Base-by-base conservation (phyloP, 2,888 invertebrate species). In the Trichopria drosophilae region DNA sequence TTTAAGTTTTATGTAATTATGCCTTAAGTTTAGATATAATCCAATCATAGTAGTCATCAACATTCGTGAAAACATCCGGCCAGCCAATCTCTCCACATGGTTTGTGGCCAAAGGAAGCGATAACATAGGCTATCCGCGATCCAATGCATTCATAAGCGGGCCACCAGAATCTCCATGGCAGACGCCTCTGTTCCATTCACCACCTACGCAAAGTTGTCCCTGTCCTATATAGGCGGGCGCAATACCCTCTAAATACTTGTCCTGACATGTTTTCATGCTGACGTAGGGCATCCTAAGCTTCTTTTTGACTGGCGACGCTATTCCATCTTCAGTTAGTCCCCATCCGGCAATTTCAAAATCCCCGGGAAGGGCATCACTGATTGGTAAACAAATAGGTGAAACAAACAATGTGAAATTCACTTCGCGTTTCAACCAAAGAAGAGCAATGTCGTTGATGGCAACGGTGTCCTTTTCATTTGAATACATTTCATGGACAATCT, bases 91-190 rank as follows among this genome's bases (percentile, higher is more conserved):
- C 4, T 10, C 13, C 10, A 23, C n/a, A 3, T 6, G 1, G 3
- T 3, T 6, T 6, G 1, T 31, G 7, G 9, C 46, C 39, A 19
- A 39, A 15, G n/a, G 7, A 39, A 6, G 35, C 40, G 2, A 55
- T 35, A 12, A 51, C 47, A 22, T 29, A 32, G 1, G 45, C 35
- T 3, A 31, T 41, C 31, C 42, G 12, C 13, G 39, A 34, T 22
- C 20, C 13, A 4, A 23, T 29, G 46, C 42, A 29, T 20, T 34
- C 47, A 52, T 47, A 3, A 47, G 32, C 1, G 52, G 37, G 5
- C 52, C 52, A 3, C 52, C 52, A n/a, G 15, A 20, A 12, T 52
- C 52, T 7, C 13, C 43, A 6, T 47, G 6, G 13, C 52, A 52
- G n/a, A n/a, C n/a, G n/a, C n/a, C n/a, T n/a, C n/a, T n/a, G n/a